Evolutionary conservation across 2,888 invertebrate species (phyloP), one percentile per base, ranked within the genome.

Genomic region (Diadromus collaris): DNA sequence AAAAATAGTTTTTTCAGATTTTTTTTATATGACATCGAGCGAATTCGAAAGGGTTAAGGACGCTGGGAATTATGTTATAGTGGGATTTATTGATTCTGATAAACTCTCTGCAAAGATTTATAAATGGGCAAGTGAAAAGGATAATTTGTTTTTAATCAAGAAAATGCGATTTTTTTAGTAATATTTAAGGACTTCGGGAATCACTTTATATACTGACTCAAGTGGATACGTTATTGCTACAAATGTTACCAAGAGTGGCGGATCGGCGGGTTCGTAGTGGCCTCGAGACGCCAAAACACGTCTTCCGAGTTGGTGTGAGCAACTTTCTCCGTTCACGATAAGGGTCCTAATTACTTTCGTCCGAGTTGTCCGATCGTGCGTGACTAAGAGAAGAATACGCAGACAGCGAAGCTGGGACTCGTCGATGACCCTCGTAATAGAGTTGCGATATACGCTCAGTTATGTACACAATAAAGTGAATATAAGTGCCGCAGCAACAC

Each of bases 281-380:
- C 29, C 38, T 65, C 48, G 74, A 29, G 32, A 48, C 51, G 44
- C 41, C 34, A 13, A 72, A 34, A 44, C 46, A 24, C 29, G 24
- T 65, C 56, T 41, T 58, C 24, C 68, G 68, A 58, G 19, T 19
- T 48, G 63, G 29, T 51, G 24, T 13, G 64, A 72, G 58, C 29
- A 80, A 80, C 80, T 80, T 78, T 80, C 80, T 72, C 76, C 76
- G 51, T 76, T 56, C 65, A 61, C 75, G 78, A 78, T 80, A 76
- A 78, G 68, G 68, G 68, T 80, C 78, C 78, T 78, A 78, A 80
- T 78, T 80, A 76, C 72, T 64, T 61, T 76, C 29, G 63, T 69
- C 38, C 56, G 21, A 38, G 21, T 16, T n/a, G 38, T 27, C 7
- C 54, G 56, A 63, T 69, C 70, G 56, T 69, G 54, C 69, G 69